Evolutionary conservation across 2,797 vertebrate genomes (phyloP), one percentile per base, ranked within the genome.

Genomic region (Capromys pilorides): DNA sequence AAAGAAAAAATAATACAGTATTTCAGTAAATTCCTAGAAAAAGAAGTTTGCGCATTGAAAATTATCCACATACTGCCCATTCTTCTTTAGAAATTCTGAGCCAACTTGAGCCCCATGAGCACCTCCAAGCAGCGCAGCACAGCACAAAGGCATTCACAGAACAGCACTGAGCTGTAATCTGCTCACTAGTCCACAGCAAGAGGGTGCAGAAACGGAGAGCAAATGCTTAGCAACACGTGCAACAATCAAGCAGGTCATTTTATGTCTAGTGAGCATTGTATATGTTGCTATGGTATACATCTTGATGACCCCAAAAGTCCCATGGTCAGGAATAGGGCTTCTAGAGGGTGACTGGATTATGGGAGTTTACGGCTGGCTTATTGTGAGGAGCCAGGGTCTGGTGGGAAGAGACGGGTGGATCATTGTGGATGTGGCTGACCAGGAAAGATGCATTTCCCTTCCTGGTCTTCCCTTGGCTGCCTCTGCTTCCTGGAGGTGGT

Each of bases 21-120:
- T 83, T 93, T n/a, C 12, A 90, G 28, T 67, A 94, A 80, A 67
- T 83, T 80, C n/a, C 59, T 71, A 90, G 86, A 54, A 33, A 83
- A 54, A 71, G 4, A 84, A 36, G 6, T 54, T 33, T 88, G 11
- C 21, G 66, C 39, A 49, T 39, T 90, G 85, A 64, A 90, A 85
- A 78, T 77, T 49, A 51, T 41, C 59, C 26, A 61, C 13, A 69
- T 18, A 57, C 21, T 69, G 22, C 36, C 49, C 57, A 51, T 64
- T 61, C 81, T 87, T 73, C 31, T 90, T 83, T 69, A 83, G 64
- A 82, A 89, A 75, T 79, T 93, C 16, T 90, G 57, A 73, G 26
- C n/a, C 57, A 61, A 45, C 36, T 12, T 41, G 41, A 12, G 6
- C 16, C n/a, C 36, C 45, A 64, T 11, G 51, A 88, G 73, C 0